Evolutionary conservation across 1,140 invertebrate species (phyloP).

Genomic region (Druon quercuslanigerum): DNA sequence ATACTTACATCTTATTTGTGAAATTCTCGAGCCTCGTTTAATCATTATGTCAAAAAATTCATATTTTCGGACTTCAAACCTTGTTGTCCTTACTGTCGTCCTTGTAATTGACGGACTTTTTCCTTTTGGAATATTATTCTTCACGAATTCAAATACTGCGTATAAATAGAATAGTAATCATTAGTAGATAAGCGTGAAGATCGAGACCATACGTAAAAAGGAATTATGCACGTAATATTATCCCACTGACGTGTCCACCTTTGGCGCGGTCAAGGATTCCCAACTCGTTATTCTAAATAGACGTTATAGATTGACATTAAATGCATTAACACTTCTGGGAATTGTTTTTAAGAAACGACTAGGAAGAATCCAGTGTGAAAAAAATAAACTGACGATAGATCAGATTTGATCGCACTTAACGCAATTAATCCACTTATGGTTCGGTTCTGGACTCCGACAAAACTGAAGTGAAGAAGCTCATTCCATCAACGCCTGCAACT

Average conservation of each 20-base stretch:
- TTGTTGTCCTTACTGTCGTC: neutral
- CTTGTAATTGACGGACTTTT: neutral
- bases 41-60: neutral
- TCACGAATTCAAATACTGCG: neutral
- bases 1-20: conserved; percentile 3
- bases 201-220: neutral
- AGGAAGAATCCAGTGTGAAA: neutral
- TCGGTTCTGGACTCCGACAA: neutral
- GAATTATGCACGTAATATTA: conserved; percentile 14
- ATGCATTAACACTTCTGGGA: neutral
- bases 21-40: neutral
- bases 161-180: conserved; percentile 4
- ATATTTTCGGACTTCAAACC: neutral
- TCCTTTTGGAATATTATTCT: neutral
- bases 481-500: neutral
- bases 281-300: neutral
- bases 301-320: neutral
- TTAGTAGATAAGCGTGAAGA: neutral
- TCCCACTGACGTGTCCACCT: conserved; percentile 4
- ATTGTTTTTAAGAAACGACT: neutral
- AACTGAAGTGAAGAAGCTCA: neutral
- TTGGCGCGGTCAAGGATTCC: neutral
- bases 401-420: neutral
- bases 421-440: no score
- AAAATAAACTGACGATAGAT: neutral